Conservation (phyloP, 2,113 vertebrate genomes). For the Leptocoma aspasia region DNA sequence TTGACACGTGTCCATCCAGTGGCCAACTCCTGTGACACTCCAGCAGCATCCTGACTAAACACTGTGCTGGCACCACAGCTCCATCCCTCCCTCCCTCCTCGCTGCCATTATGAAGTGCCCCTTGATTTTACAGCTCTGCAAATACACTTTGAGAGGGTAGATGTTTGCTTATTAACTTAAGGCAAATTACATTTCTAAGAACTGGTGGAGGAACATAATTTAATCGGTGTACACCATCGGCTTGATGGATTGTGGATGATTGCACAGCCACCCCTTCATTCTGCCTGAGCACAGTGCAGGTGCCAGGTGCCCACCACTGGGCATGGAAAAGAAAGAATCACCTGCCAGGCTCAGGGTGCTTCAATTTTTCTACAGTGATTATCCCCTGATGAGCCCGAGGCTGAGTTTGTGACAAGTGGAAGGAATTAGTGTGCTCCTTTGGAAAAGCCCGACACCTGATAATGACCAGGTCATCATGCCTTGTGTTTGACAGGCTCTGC, state of each 20-base stretch:
- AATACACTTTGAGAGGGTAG: neutral
- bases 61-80: neutral
- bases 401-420: neutral
- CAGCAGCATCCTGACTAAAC: neutral
- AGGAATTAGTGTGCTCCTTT: neutral
- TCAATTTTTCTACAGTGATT: neutral
- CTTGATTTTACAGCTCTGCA: slow-evolving; percentile 3
- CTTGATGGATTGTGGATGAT: neutral
- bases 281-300: neutral
- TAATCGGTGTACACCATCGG: neutral
- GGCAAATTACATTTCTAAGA: slow-evolving; percentile 39
- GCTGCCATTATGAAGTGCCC: neutral
- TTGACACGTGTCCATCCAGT: neutral
- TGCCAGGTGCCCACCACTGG: neutral
- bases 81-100: neutral
- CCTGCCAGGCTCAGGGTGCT: neutral
- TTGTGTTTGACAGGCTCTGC: neutral
- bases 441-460: neutral
- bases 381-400: neutral
- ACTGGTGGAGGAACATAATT: neutral
- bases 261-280: neutral
- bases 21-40: fast-evolving
- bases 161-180: slow-evolving; percentile 8
- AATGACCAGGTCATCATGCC: neutral
- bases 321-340: neutral